These are phyloP conservation scores for Xestoiulus laeticollis DNA, from an alignment of 2,888 invertebrate genomes.

Conservation along the genomic window DNA sequence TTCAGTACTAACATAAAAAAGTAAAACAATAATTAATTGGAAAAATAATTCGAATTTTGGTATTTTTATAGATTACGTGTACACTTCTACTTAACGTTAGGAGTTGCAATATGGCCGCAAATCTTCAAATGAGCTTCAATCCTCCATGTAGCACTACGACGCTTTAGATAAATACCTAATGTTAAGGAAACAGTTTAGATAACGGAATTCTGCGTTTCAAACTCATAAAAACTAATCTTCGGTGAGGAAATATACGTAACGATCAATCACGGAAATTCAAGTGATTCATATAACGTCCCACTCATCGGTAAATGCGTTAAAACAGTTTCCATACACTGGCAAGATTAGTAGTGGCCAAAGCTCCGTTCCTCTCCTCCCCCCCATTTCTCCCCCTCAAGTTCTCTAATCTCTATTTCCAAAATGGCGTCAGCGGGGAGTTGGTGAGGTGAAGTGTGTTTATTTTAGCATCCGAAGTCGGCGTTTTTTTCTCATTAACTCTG, in stretches of 20 bases:
- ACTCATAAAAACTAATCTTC: not conserved
- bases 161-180: not conserved
- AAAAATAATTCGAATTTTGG: no score
- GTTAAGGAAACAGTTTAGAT: not conserved
- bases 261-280: conserved; percentile 25
- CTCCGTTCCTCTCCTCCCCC: not conserved
- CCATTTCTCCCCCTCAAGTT: not conserved
- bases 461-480: conserved; percentile 31
- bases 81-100: not conserved
- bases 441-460: conserved; percentile 35
- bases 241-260: not conserved
- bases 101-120: not conserved
- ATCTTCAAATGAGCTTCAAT: not conserved
- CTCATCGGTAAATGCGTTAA: not conserved
- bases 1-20: no score
- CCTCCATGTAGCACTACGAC: not conserved
- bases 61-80: not conserved
- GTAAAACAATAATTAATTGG: no score
- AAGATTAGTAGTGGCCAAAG: not conserved
- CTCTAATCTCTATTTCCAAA: conserved; percentile 10
- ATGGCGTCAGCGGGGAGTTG: conserved; percentile 41
- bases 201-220: not conserved
- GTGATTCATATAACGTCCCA: not conserved
- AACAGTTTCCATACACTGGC: not conserved
- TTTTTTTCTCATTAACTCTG: not conserved